Evolutionary conservation across 2,797 vertebrate species (phyloP).

Genomic region (Crenichthys baileyi): DNA sequence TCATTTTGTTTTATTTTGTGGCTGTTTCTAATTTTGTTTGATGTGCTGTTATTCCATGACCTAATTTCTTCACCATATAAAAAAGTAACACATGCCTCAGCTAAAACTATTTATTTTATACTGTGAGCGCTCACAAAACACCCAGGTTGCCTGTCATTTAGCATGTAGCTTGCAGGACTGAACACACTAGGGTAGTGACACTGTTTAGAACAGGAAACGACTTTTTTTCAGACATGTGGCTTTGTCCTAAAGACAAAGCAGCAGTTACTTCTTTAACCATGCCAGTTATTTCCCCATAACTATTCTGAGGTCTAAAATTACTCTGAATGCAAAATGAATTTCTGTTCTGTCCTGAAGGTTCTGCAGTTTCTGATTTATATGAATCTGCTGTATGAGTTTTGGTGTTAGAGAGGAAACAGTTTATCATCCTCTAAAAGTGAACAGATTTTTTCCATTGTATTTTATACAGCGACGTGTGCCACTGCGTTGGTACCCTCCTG

Average conservation of each 20-base stretch:
- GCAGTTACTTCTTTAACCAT: background rate
- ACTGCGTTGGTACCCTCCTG: conserved; percentile 84
- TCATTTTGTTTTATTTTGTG: too few relatives aligned
- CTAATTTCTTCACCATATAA: background rate
- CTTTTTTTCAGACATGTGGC: background rate
- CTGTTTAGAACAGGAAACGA: background rate
- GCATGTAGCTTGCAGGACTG: background rate
- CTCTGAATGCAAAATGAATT: too few relatives aligned
- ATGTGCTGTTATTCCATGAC: background rate
- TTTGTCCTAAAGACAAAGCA: background rate
- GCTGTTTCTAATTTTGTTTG: background rate
- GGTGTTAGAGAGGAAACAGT: background rate
- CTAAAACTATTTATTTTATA: background rate
- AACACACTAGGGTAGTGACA: background rate
- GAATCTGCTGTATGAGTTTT: background rate
- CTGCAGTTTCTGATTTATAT: background rate
- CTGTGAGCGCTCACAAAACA: background rate
- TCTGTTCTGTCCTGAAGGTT: too few relatives aligned
- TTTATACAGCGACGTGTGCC: conserved; percentile 73
- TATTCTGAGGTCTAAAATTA: background rate
- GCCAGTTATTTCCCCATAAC: too few relatives aligned
- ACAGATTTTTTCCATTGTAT: conserved; percentile 9
- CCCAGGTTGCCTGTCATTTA: background rate
- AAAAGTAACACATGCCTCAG: background rate
- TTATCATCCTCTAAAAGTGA: background rate